Conservation (phyloP, 2,797 vertebrate genomes). For the Crenuchus spilurus region DNA sequence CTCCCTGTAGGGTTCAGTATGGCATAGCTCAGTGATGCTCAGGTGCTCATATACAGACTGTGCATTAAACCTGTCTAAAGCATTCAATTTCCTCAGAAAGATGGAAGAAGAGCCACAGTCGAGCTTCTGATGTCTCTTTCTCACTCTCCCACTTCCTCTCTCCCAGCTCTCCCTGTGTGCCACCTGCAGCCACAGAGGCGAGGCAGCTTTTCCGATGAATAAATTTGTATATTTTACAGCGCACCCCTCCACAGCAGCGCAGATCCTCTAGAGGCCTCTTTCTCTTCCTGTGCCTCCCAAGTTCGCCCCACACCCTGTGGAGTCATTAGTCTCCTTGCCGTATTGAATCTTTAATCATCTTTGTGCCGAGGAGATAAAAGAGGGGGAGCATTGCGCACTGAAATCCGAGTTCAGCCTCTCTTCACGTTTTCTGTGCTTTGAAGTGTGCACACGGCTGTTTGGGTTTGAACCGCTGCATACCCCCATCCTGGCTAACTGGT, state of each 20-base stretch:
- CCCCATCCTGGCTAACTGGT: too few relatives aligned
- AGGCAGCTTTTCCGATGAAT: constrained; percentile 74
- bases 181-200: constrained; percentile 55
- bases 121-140: constrained; percentile 46
- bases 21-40: not conserved
- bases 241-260: constrained; percentile 65
- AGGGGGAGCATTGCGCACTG: constrained; percentile 72
- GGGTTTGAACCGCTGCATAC: constrained; percentile 26
- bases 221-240: constrained; percentile 83
- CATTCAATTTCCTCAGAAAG: constrained; percentile 23
- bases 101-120: constrained; percentile 13
- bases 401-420: constrained; percentile 68
- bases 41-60: not conserved
- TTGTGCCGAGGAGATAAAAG: constrained; percentile 77
- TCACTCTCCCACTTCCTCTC: constrained; percentile 27
- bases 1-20: not conserved
- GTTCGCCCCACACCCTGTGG: constrained; percentile 76
- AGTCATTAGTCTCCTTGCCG: constrained; percentile 81
- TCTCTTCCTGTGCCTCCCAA: constrained; percentile 66
- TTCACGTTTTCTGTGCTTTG: constrained; percentile 72
- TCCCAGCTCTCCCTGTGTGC: constrained; percentile 34
- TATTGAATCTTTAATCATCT: constrained; percentile 84
- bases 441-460: constrained; percentile 60
- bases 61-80: constrained; percentile 21
- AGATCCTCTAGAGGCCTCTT: constrained; percentile 71